Evolutionary conservation across 2,888 invertebrate genomes (phyloP), one percentile per base, ranked within the genome.

Genomic region (Automeris io): DNA sequence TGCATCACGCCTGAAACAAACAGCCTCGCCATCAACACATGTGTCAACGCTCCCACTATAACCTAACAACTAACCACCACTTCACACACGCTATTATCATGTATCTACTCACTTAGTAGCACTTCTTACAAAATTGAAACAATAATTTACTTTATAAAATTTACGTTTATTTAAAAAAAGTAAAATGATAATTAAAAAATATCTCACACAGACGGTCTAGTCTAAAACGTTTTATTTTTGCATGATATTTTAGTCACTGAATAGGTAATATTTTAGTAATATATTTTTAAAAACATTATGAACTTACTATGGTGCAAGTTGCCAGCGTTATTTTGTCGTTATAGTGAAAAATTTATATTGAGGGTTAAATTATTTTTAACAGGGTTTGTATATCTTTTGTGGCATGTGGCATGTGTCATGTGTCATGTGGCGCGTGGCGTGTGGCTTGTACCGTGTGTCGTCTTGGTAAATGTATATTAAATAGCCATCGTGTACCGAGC

Each of bases 1-100:
- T 95, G 95, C 92, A 95, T 94, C 83, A 95, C 95, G 80, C 95
- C 95, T 95, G 92, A 73, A 91, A 92, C 90, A 91, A 90, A 88
- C 72, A 70, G 81, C 88, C 79, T 65, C 57, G 46, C 51, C 66
- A 76, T 83, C 75, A 83, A 42, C 54, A 58, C 42, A 37, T 40
- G 45, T 37, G 37, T 38, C 33, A 33, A 40, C 32, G 38, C 43
- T 41, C 54, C 37, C 43, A 58, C 47, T 46, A 25, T 8, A 40
- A 45, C 45, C 39, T 40, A 37, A 43, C 38, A 48, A 51, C 49
- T 46, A 48, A 51, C 32, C 12, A 19, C 12, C 36, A 37, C 29
- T 16, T 18, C 12, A 33, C 24, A 26, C 37, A 26, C 26, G 16
- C 13, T 26, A 26, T 9, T 16, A 8, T 26, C 8, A 23, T 7